Percentiles rank a stretch among this genome's conserved stretches.
phyloP scores from a whole-genome alignment of 2,888 invertebrate species.

The Chesias legatella region DNA sequence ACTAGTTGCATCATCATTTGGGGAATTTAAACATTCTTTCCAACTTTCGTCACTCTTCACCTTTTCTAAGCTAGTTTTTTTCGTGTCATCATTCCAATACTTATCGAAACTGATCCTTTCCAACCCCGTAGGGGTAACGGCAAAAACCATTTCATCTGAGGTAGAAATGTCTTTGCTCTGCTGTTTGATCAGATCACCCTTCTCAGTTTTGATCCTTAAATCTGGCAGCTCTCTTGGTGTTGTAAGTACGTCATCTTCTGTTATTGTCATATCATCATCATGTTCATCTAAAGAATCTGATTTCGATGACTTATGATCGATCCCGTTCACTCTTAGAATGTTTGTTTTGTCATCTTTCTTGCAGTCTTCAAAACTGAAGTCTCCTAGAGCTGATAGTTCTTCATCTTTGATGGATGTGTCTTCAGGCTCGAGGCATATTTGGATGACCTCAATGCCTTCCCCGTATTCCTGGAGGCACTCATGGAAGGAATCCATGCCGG shows the following conservation, averaged over 20 bases:
- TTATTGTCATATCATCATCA: constrained; percentile 75
- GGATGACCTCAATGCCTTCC: constrained; percentile 82
- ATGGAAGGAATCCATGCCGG: constrained; percentile 83
- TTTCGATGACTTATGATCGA: constrained; percentile 58
- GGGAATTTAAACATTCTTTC: constrained; percentile 66
- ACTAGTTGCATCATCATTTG: constrained; percentile 50
- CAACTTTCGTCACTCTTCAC: constrained; percentile 67
- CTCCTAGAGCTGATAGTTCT: constrained; percentile 67
- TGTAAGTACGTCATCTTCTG: constrained; percentile 65
- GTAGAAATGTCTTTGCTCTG: constrained; percentile 76
- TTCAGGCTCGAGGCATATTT: constrained; percentile 82
- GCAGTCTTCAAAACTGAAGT: constrained; percentile 68
- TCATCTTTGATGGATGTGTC: constrained; percentile 77
- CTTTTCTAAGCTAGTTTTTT: constrained; percentile 46
- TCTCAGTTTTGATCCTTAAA: constrained; percentile 53
- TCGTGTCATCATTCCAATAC: constrained; percentile 68
- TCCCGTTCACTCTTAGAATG: constrained; percentile 49
- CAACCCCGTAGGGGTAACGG: constrained; percentile 73
- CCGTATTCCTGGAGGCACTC: constrained; percentile 84
- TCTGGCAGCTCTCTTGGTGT: constrained; percentile 62
- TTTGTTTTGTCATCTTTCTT: constrained; percentile 42
- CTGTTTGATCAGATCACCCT: constrained; percentile 60
- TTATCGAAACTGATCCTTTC: constrained; percentile 76
- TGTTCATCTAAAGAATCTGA: constrained; percentile 70
- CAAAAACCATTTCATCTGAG: constrained; percentile 78